Evolutionary conservation across 2,797 vertebrate species (phyloP).

Genomic region (Melanotaenia nigrans): DNA sequence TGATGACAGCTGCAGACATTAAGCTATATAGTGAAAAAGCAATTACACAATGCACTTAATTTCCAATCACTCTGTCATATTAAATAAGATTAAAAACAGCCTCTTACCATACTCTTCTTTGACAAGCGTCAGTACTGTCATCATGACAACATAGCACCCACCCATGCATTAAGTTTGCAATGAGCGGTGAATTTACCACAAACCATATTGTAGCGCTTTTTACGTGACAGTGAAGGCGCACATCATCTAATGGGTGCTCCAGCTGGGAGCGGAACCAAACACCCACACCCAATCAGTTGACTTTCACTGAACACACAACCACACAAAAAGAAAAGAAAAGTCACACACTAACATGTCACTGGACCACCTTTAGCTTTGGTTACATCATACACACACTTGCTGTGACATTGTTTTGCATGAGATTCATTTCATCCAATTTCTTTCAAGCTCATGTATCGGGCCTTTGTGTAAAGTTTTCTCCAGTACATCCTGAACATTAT

Average conservation of each 20-base stretch:
- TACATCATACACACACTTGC: not conserved
- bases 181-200: conserved; percentile 19
- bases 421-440: not conserved
- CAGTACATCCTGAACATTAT: not conserved
- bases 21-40: conserved; percentile 14
- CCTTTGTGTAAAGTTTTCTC: not conserved
- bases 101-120: not conserved
- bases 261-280: conserved; percentile 24
- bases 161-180: not conserved
- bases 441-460: not conserved
- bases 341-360: not conserved
- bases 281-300: conserved; percentile 18
- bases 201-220: conserved; percentile 2
- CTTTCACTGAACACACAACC: conserved; percentile 12
- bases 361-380: not conserved
- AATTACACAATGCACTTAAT: conserved; percentile 12
- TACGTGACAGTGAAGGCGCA: conserved; percentile 3
- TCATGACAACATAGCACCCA: conserved; percentile 9
- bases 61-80: conserved; percentile 9
- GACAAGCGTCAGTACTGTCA: not conserved
- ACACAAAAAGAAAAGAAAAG: not conserved
- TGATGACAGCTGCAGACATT: conserved; percentile 36
- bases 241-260: conserved; percentile 18
- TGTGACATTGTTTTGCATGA: conserved; percentile 3
- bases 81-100: conserved; percentile 15